These are phyloP conservation scores for Knipowitschia caucasica DNA, from an alignment of 2,797 vertebrate genomes.

Conservation along the genomic window DNA sequence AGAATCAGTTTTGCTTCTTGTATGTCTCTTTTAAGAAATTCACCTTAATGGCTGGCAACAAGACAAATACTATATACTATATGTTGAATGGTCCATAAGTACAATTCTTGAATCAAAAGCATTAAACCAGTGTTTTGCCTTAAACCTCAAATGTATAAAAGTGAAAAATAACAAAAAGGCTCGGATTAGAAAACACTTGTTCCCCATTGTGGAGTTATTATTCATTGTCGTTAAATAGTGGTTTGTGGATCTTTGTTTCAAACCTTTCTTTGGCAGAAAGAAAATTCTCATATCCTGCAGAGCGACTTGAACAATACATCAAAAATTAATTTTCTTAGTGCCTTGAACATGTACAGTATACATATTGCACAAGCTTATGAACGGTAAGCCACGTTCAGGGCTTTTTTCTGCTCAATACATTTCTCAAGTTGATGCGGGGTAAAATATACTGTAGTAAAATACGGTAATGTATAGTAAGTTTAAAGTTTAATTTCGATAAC, in stretches of 20 bases:
- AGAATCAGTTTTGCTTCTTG: too few species aligned
- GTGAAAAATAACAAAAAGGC: too few species aligned
- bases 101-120: too few species aligned
- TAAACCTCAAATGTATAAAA: not conserved
- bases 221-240: too few species aligned
- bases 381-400: not conserved
- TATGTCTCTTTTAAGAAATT: too few species aligned
- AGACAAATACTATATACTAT: not conserved
- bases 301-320: not conserved
- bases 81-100: not conserved
- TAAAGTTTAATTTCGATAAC: not conserved
- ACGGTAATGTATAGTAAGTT: not conserved
- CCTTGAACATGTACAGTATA: not conserved
- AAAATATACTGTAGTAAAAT: not conserved
- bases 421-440: not conserved
- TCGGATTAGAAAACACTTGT: too few species aligned
- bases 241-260: not conserved
- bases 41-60: not conserved
- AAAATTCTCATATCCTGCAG: not conserved
- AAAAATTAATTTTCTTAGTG: conserved; percentile 1
- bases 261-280: not conserved
- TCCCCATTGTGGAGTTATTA: too few species aligned
- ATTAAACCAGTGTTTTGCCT: not conserved
- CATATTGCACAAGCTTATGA: not conserved
- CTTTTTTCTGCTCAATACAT: not conserved